Evolutionary conservation across 2,888 invertebrate genomes (phyloP).

Genomic region (Sisyra terminalis): DNA sequence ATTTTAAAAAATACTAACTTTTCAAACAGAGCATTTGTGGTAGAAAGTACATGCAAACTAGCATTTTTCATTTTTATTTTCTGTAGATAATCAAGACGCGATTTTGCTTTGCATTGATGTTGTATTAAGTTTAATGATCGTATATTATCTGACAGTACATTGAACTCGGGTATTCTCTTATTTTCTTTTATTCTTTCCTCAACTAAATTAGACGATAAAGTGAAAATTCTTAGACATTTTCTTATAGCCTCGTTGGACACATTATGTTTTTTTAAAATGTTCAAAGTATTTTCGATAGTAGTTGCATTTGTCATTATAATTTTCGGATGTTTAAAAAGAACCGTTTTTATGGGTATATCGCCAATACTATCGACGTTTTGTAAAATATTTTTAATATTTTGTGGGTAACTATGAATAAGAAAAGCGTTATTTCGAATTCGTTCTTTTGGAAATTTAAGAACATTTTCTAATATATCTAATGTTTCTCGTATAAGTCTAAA

Average conservation of each 20-base stretch:
- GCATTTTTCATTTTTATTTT: constrained; percentile 30
- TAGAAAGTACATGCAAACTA: constrained; percentile 29
- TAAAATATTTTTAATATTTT: constrained; percentile 37
- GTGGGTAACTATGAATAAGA: constrained; percentile 38
- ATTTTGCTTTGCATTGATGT: constrained; percentile 29
- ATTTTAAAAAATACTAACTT: constrained; percentile 3
- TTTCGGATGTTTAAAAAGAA: constrained; percentile 39
- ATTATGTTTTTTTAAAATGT: constrained; percentile 38
- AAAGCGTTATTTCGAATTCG: constrained; percentile 40
- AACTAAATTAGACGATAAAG: constrained; percentile 39
- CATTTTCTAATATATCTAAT: constrained; percentile 33
- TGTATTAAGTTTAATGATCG: constrained; percentile 34
- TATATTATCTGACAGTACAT: constrained; percentile 40
- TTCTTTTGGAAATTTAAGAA: constrained; percentile 34
- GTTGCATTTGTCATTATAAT: constrained; percentile 41
- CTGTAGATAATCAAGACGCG: constrained; percentile 33
- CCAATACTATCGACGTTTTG: constrained; percentile 33
- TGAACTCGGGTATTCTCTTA: constrained; percentile 37
- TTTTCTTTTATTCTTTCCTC: constrained; percentile 37
- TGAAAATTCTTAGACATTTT: constrained; percentile 37
- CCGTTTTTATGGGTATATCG: constrained; percentile 35
- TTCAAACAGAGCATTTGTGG: constrained; percentile 9
- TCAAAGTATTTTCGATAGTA: constrained; percentile 33
- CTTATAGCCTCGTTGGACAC: constrained; percentile 36
- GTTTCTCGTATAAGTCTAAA: constrained; percentile 33